Evolutionary conservation across 1,140 invertebrate species (phyloP).

Genomic region (Sminthurinus signatus): DNA sequence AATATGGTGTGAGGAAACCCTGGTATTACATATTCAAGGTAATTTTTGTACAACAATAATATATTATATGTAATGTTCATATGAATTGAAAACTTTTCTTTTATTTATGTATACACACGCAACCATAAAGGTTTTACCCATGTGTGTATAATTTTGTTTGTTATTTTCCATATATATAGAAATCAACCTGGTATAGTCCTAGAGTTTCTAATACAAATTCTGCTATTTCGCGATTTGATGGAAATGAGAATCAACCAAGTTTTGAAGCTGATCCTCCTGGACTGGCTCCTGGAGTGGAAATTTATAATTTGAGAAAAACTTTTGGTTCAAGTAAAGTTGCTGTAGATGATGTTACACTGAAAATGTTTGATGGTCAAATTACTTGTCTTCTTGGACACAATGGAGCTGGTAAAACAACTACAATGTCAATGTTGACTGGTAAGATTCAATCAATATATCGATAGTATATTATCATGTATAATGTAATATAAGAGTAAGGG

Average conservation of each 20-base stretch:
- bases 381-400: conserved; percentile 47
- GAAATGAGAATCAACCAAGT: neutral
- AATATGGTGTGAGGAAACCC: conserved; percentile 60
- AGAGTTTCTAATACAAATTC: neutral
- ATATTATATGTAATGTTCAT: neutral
- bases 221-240: neutral
- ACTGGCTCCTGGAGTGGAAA: conserved; percentile 14
- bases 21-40: conserved; percentile 68
- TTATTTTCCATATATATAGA: neutral
- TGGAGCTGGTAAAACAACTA: conserved; percentile 54
- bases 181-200: conserved; percentile 12
- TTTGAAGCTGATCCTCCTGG: conserved; percentile 28
- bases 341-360: conserved; percentile 51
- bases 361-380: conserved; percentile 55
- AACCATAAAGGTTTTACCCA: neutral
- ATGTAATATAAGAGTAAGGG: too few species aligned
- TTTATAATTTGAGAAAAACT: conserved; percentile 23
- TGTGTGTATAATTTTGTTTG: neutral
- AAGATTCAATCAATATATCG: neutral
- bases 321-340: conserved; percentile 45
- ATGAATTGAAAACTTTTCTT: neutral
- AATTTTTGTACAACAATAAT: conserved; percentile 22
- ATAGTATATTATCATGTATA: too few species aligned
- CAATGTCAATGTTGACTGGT: conserved; percentile 43
- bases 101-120: neutral